These are phyloP conservation scores for Meganola albula DNA, from an alignment of 2,888 invertebrate species.

Conservation along the genomic window DNA sequence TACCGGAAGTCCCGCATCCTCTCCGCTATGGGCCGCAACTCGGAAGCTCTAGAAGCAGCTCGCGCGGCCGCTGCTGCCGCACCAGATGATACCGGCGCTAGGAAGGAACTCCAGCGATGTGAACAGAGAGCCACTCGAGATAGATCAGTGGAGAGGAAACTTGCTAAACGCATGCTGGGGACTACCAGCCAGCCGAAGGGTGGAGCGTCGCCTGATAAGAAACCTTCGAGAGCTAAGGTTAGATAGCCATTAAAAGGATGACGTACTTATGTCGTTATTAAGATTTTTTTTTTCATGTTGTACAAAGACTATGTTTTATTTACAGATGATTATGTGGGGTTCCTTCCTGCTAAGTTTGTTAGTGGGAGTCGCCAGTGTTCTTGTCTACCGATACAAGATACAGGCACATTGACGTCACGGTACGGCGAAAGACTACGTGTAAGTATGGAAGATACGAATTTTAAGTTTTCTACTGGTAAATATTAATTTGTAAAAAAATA, in stretches of 20 bases:
- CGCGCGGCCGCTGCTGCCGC: conserved; percentile 57
- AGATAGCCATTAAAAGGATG: too few species aligned
- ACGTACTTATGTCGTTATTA: too few species aligned
- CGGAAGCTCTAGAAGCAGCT: conserved; percentile 81
- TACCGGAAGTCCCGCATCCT: conserved; percentile 83
- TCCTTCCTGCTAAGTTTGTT: conserved; percentile 82
- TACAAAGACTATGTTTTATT: too few species aligned
- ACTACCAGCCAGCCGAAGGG: conserved; percentile 24
- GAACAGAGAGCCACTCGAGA: conserved; percentile 58
- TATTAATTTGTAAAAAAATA: too few species aligned
- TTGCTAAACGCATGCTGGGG: conserved; percentile 72
- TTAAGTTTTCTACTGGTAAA: too few species aligned
- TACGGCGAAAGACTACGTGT: too few species aligned
- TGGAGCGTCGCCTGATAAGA: conserved; percentile 45
- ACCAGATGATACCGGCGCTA: conserved; percentile 55
- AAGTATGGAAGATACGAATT: too few species aligned
- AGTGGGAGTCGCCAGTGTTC: conserved; percentile 83
- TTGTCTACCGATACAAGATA: conserved; percentile 84
- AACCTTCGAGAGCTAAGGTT: conserved; percentile 60
- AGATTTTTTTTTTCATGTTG: too few species aligned
- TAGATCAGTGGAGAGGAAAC: conserved; percentile 63
- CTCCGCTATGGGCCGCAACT: conserved; percentile 76
- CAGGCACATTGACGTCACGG: conserved; percentile 53
- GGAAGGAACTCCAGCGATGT: conserved; percentile 60
- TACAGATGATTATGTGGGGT: conserved; percentile 79